Conservation (phyloP, 2,113 vertebrate species). For the Proteles cristata region DNA sequence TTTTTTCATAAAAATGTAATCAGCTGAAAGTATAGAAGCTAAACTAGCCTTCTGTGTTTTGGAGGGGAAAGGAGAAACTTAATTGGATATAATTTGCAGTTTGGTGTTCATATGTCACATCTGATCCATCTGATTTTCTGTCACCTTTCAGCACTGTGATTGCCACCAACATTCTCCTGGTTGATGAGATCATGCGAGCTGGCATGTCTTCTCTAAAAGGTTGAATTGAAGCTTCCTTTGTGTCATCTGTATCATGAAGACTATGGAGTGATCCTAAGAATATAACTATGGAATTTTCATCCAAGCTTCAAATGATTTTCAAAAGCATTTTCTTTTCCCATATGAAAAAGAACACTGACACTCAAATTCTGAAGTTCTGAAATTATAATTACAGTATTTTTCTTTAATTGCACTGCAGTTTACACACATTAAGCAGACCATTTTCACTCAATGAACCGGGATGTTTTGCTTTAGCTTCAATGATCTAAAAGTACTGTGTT, state of each 20-base stretch:
- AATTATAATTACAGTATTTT: conserved; percentile 87
- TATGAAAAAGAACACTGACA: conserved; percentile 58
- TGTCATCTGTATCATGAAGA: not conserved
- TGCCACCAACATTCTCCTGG: conserved; percentile 97
- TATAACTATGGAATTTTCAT: not conserved
- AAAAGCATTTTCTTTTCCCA: conserved; percentile 57
- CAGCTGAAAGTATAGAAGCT: not conserved
- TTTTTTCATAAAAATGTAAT: not conserved
- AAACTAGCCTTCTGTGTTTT: not conserved
- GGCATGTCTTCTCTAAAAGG: conserved; percentile 98
- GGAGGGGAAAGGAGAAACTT: too few species aligned
- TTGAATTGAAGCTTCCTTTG: conserved; percentile 79
- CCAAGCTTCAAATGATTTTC: conserved; percentile 52
- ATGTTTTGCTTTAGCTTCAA: conserved; percentile 76
- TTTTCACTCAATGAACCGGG: conserved; percentile 90
- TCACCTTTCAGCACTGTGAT: conserved; percentile 92
- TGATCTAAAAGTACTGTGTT: conserved; percentile 25
- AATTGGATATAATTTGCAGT: not conserved
- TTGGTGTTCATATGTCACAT: not conserved
- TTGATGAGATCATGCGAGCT: conserved; percentile 98
- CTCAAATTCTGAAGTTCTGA: conserved; percentile 77
- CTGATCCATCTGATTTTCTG: not conserved
- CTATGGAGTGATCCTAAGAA: not conserved
- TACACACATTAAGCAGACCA: conserved; percentile 76
- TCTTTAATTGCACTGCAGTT: conserved; percentile 87